Percentiles rank a stretch among this genome's conserved stretches.
These are phyloP conservation scores for Anastatus disparis DNA, from an alignment of 1,140 invertebrate genomes.

Conservation along the genomic window DNA sequence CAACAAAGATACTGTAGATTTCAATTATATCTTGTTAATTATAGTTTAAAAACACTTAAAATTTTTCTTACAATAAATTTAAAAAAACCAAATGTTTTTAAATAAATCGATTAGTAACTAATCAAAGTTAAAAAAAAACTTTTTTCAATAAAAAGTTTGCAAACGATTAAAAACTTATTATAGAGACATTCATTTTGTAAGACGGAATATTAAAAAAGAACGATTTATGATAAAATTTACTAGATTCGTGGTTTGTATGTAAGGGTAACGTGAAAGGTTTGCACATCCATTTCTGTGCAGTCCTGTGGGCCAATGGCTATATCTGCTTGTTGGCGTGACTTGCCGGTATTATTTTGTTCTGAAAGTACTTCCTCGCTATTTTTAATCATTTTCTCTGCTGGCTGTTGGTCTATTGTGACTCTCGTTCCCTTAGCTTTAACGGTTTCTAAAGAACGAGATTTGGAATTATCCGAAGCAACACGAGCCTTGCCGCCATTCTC, in stretches of 20 bases:
- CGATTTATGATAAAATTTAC: slow-evolving; percentile 1
- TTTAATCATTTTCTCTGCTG: slow-evolving; percentile 53
- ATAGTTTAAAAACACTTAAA: neutral
- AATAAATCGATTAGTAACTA: too few relatives aligned
- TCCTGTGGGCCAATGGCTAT: slow-evolving; percentile 60
- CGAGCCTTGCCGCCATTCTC: slow-evolving; percentile 71
- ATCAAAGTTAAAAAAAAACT: too few relatives aligned
- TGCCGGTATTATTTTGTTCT: slow-evolving; percentile 45
- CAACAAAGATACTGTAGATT: neutral
- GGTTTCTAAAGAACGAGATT: slow-evolving; percentile 61
- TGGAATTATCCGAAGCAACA: slow-evolving; percentile 57
- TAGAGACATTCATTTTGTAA: neutral
- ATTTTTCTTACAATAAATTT: too few relatives aligned
- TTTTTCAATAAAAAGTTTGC: too few relatives aligned
- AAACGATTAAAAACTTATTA: too few relatives aligned
- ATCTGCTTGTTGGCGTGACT: slow-evolving; percentile 46
- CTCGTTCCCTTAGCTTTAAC: slow-evolving; percentile 66
- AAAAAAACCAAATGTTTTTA: too few relatives aligned
- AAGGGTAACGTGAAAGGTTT: slow-evolving; percentile 73
- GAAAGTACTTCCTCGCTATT: slow-evolving; percentile 52
- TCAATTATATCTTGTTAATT: too few relatives aligned
- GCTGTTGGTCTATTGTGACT: slow-evolving; percentile 56
- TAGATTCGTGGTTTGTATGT: slow-evolving; percentile 76
- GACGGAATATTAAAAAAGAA: too few relatives aligned
- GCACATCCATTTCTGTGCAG: slow-evolving; percentile 71